Percentiles rank a stretch among this genome's conserved stretches.
phyloP scores from a whole-genome alignment of 2,797 vertebrate genomes.

The Pagetopsis macropterus region DNA sequence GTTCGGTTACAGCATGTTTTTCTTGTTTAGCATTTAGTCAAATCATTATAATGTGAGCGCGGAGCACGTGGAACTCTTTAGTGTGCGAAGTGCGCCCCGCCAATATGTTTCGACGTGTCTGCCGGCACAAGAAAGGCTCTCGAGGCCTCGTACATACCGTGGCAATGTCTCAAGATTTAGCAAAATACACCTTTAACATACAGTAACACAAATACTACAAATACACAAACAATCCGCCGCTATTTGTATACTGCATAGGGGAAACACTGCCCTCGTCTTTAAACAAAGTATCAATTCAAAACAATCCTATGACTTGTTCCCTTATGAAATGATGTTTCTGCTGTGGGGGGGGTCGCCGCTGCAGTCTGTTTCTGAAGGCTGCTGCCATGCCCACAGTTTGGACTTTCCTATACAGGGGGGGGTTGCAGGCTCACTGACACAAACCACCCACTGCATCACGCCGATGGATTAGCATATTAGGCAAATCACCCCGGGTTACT shows the following conservation, averaged over 20 bases:
- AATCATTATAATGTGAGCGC: neutral
- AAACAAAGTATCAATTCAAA: neutral
- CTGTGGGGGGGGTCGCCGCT: conserved; percentile 7
- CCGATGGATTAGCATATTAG: conserved; percentile 71
- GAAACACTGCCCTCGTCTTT: neutral
- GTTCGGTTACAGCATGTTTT: neutral
- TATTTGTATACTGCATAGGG: too few relatives aligned
- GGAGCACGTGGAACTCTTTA: too few relatives aligned
- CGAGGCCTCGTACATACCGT: too few relatives aligned
- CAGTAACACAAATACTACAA: too few relatives aligned
- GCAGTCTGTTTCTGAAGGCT: conserved; percentile 19
- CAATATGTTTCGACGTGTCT: too few relatives aligned
- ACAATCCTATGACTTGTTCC: neutral
- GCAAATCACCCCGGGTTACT: conserved; percentile 56
- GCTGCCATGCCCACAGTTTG: conserved; percentile 20
- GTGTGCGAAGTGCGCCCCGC: too few relatives aligned
- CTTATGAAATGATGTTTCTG: neutral
- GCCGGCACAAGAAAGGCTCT: too few relatives aligned
- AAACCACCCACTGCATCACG: conserved; percentile 62
- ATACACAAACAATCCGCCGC: too few relatives aligned
- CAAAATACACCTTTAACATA: too few relatives aligned
- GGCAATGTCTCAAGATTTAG: too few relatives aligned
- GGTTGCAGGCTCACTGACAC: conserved; percentile 47
- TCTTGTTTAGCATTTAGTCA: neutral
- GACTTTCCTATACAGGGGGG: too few relatives aligned